Conservation (phyloP, 2,888 invertebrate genomes). For the Drosophila formosana region DNA sequence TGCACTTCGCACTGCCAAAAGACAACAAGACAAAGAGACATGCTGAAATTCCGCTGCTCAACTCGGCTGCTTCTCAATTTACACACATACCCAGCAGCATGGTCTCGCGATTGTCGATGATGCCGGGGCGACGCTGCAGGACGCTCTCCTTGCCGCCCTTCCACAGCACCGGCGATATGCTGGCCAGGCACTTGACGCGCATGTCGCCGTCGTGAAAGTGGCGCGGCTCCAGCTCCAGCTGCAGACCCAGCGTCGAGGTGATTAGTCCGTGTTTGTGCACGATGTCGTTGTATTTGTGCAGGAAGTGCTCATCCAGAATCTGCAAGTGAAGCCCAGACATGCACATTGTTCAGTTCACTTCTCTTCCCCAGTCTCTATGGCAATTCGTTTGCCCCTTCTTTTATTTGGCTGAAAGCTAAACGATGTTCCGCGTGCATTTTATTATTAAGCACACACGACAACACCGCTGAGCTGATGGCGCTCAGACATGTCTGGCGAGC, state of each 20-base stretch:
- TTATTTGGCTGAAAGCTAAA: constrained; percentile 28
- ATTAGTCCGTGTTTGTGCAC: constrained; percentile 87
- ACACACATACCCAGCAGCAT: constrained; percentile 87
- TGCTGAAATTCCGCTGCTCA: background rate
- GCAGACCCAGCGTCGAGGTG: constrained; percentile 87
- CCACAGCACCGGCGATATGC: constrained; percentile 87
- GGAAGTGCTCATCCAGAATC: constrained; percentile 86
- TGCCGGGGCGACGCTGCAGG: constrained; percentile 86
- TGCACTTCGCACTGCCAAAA: constrained; percentile 72
- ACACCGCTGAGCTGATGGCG: constrained; percentile 31
- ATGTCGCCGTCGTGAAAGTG: constrained; percentile 88
- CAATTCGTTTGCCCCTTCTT: constrained; percentile 6
- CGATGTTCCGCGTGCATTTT: constrained; percentile 40
- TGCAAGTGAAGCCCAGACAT: constrained; percentile 71
- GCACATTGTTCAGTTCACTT: constrained; percentile 25
- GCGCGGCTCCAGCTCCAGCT: constrained; percentile 86
- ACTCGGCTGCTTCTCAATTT: background rate
- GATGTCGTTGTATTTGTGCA: constrained; percentile 86
- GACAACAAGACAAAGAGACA: background rate
- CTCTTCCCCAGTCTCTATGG: constrained; percentile 2
- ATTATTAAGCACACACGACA: constrained; percentile 44
- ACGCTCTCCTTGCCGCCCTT: constrained; percentile 87
- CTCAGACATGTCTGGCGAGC: constrained; percentile 71
- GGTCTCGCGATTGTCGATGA: constrained; percentile 88
- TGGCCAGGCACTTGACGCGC: constrained; percentile 88